Base-by-base conservation (phyloP, 1,140 invertebrate species). In the Mya arenaria region DNA sequence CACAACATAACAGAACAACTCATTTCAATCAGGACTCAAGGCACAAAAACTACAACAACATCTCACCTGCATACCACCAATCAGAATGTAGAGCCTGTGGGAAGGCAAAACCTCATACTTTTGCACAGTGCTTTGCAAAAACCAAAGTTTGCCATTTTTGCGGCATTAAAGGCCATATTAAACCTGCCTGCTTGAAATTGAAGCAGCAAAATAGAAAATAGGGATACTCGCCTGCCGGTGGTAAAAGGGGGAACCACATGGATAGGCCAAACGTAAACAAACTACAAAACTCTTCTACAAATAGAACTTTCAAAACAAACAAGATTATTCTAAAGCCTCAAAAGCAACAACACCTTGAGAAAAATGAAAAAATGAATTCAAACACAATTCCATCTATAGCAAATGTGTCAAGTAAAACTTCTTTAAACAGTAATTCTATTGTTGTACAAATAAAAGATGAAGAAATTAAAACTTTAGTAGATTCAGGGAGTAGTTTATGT, bases 201-300 rank as follows among this genome's bases (percentile, higher is more conserved):
- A n/a, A n/a, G 4, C 32, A 63, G n/a, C 13, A 10, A 65, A 65
- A 37, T 15, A 34, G 6, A 37, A 34, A 65, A 37, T 65, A 65
- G 62, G 8, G 34, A 6, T 65, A 1, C 19, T 25, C 10, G 62
- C 62, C 62, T 65, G 62, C 62, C 62, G 23, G 8, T 65, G 62
- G 62, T 65, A 28, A 15, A 15, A 65, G 62, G 19, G 66, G 66
- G 66, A 71, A 25, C 66, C 66, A 71, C 4, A 17, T 71, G 66
- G 66, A 71, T 28, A 71, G 66, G 66, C 66, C 23, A 41, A 37
- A 44, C 10, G 15, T n/a, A n/a, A 37, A 41, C 10, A 44, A 28
- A 4, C 25, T 8, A 65, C 19, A 32, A 66, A 62, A 15, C 10
- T 5, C 10, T 10, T 37, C 15, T 28, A 37, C 34, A 66, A 66